phyloP scores from a whole-genome alignment of 53 echinoderm and acorn worm genomes.

The Henricia sp. region DNA sequence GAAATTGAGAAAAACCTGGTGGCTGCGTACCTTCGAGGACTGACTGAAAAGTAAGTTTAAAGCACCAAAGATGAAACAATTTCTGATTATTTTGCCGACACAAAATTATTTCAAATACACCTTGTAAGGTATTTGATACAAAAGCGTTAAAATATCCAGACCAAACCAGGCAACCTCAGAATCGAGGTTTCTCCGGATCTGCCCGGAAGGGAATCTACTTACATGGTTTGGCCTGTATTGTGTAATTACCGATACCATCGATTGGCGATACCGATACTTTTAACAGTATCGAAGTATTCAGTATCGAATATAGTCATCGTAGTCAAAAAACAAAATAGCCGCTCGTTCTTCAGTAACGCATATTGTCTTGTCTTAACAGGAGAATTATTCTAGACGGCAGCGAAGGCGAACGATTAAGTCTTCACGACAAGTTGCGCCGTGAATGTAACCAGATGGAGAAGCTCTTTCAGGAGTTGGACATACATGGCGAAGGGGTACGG shows the following conservation, averaged over 20 bases:
- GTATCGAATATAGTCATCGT: no score
- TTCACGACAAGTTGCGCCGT: slow-evolving; percentile 10
- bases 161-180: no score
- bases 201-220: no score
- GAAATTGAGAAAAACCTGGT: slow-evolving; percentile 5
- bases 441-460: slow-evolving; percentile 14
- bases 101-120: neutral
- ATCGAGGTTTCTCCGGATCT: no score
- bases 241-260: no score
- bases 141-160: no score
- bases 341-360: no score
- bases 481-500: neutral
- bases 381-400: slow-evolving; percentile 4
- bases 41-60: slow-evolving; percentile 9
- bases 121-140: no score
- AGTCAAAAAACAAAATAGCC: no score
- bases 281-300: no score
- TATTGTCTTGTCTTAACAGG: neutral
- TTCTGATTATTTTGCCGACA: neutral
- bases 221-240: no score
- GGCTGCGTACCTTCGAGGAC: neutral
- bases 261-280: no score
- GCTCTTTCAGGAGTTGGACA: slow-evolving; percentile 19
- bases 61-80: neutral
- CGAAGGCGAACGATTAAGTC: neutral